Evolutionary conservation across 2,113 vertebrate genomes (phyloP), one percentile per base, ranked within the genome.

Genomic region (Callorhinus ursinus): DNA sequence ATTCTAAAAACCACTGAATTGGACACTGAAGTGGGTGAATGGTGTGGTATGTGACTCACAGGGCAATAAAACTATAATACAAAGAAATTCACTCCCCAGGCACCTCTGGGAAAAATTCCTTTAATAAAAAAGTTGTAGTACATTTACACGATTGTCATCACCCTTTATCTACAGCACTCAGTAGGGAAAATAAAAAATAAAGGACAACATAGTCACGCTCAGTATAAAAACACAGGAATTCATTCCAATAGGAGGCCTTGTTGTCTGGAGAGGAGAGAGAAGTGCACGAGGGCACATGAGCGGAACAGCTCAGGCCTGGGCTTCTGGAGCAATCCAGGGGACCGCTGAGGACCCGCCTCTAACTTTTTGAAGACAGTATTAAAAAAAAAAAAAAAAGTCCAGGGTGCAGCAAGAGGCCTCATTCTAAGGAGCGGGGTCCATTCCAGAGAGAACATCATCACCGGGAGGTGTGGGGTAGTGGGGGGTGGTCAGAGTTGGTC

Each of bases 71-170:
- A 14, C 13, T 26, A 33, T 33, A 77, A n/a, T 21, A 15, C 11
- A 53, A 69, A 84, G 51, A 18, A 67, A 19, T 49, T 85, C 51
- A 96, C 69, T 61, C 51, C 36, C 76, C 18, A 61, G 77, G 61
- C 87, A 94, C 81, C 55, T 98, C 92, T 98, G 97, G 92, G 88
- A 97, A 98, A 96, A 97, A 33, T 96, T 96, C 63, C 90, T 98
- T 98, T 98, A 98, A 98, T 98, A 97, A 97, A 98, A 98, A 97
- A 79, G 53, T 95, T 67, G 81, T 88, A 90, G 72, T 59, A 96
- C 90, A 90, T 96, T 84, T 97, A 97, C 77, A 96, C 2, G 65
- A 96, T 96, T 97, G 96, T 97, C 96, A 96, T 96, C 92, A 96
- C 93, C 24, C 74, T 83, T 89, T 95, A 79, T 91, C 98, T 97